Evolutionary conservation across 1,140 invertebrate species (phyloP), one percentile per base, ranked within the genome.

Genomic region (Glomeris maerens): DNA sequence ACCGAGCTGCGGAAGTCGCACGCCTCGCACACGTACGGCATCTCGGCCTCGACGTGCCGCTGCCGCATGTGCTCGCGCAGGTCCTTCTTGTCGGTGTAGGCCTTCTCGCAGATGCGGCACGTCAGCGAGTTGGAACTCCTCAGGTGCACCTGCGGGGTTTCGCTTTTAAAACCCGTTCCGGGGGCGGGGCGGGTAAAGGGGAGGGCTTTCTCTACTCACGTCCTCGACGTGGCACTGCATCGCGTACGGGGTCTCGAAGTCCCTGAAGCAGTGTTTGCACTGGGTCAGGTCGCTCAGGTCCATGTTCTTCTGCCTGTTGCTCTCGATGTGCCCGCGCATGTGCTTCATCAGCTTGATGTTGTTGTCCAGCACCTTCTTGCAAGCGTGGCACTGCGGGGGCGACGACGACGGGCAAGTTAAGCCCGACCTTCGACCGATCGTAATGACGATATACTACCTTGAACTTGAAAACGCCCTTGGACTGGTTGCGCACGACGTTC

Each of bases 171-270:
- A 36, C 31, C n/a, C n/a, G n/a, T n/a, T n/a, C n/a, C n/a, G n/a
- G n/a, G n/a, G n/a, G n/a, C n/a, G 31, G 31, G n/a, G n/a, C 31
- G n/a, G 40, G 23, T 42, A 42, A 42, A 42, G 5, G 17, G 23
- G 23, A 42, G 20, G 20, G 23, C 5, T 5, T 20, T 42, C 5
- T 7, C 20, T 5, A 42, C 5, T 42, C 41, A 42, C 41, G 5
- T 65, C 66, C 55, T 68, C 67, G n/a, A 67, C 59, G 50, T 70
- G 68, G 13, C 61, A 64, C 58, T 70, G 66, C 66, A 68, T 67
- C 45, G 64, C 64, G 53, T 65, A 66, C 7, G 65, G 66, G 14
- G 67, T 68, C 50, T 68, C 66, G 60, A 70, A 70, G 55, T 68
- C 65, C 48, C 63, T 63, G 54, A 63, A 69, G 54, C 68, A 70